phyloP scores from a whole-genome alignment of 2,113 vertebrate genomes.

The Tyrannus savana region DNA sequence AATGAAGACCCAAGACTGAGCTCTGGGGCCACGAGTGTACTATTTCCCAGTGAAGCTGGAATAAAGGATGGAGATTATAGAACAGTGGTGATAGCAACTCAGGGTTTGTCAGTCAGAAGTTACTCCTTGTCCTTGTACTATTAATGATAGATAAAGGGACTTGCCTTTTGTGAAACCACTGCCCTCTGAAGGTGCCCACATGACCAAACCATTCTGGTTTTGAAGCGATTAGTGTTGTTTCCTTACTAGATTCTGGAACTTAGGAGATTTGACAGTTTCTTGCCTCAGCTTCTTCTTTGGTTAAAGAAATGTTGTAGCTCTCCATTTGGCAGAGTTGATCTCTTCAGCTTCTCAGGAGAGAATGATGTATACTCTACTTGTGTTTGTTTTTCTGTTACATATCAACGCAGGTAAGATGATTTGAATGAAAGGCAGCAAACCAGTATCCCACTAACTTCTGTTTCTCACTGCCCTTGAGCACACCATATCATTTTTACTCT shows the following conservation, averaged over 20 bases:
- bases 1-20: not conserved
- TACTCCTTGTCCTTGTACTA: not conserved
- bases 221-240: not conserved
- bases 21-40: accelerated
- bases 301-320: not conserved
- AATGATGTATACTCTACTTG: not conserved
- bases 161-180: not conserved
- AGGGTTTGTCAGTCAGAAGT: not conserved
- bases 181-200: not conserved
- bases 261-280: not conserved
- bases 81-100: not conserved
- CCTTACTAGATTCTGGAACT: not conserved
- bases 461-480: not conserved
- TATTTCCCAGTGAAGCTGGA: not conserved
- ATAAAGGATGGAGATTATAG: not conserved
- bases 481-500: not conserved
- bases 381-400: not conserved
- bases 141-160: not conserved
- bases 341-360: not conserved
- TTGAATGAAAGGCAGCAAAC: not conserved
- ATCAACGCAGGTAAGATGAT: not conserved
- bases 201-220: not conserved
- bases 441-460: not conserved
- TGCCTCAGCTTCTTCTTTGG: not conserved
- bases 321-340: not conserved